Conservation (phyloP, 1,140 invertebrate genomes). For the Aethina tumida region DNA sequence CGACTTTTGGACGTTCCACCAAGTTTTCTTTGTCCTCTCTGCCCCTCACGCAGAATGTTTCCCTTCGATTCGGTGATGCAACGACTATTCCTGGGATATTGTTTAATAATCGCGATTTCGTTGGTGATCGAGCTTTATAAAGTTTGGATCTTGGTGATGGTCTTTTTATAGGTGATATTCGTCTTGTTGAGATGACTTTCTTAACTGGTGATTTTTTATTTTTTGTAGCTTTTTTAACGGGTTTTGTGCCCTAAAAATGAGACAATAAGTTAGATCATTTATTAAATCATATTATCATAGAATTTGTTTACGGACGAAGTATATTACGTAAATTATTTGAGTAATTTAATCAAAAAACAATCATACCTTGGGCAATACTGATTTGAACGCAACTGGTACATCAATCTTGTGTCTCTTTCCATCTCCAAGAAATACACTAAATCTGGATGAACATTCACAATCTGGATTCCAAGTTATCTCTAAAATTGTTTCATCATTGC, state of each 20-base stretch:
- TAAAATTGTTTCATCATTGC: slow-evolving; percentile 38
- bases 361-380: slow-evolving; percentile 16
- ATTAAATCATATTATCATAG: not conserved
- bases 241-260: not conserved
- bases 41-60: not conserved
- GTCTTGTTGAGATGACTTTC: not conserved
- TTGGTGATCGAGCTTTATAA: slow-evolving; percentile 8
- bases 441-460: slow-evolving; percentile 45
- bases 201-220: slow-evolving; percentile 6
- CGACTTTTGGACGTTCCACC: not conserved
- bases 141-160: slow-evolving; percentile 13
- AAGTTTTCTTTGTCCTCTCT: slow-evolving; percentile 10
- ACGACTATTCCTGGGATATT: not conserved
- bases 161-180: slow-evolving; percentile 4
- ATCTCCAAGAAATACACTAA: slow-evolving; percentile 51
- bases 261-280: not conserved
- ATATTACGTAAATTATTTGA: not conserved
- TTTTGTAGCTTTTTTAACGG: too few species aligned
- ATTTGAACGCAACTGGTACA: slow-evolving; percentile 51
- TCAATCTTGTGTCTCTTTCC: slow-evolving; percentile 53
- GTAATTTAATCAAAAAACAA: not conserved
- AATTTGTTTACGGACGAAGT: not conserved
- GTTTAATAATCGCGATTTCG: slow-evolving; percentile 8
- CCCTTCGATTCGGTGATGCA: not conserved
- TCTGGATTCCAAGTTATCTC: slow-evolving; percentile 51